Evolutionary conservation across 2,797 vertebrate genomes (phyloP), one percentile per base, ranked within the genome.

Genomic region (Tragopan temminckii): DNA sequence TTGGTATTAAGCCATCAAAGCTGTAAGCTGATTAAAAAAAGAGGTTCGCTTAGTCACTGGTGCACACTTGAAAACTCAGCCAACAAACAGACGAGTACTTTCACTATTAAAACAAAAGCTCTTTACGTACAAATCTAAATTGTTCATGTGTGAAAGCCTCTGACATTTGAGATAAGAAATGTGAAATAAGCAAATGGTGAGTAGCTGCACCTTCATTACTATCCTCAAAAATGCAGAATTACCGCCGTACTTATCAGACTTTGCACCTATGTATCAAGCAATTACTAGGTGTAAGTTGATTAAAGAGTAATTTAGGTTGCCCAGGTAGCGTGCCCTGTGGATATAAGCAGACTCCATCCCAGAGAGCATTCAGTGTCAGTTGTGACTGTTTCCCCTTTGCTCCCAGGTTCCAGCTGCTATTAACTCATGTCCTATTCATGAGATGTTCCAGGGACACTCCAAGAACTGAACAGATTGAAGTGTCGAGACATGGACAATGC

Each of bases 21-120:
- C 95, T 95, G 55, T 91, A 97, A 92, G 86, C 98, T 98, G 96
- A 48, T 79, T 43, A 64, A 86, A 78, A 93, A 80, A 50, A 40
- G 92, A 70, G 43, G 83, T 40, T 90, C 5, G 3, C 72, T 87
- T 95, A 95, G 87, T 89, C 71, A 68, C 45, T 5, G 31, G 11
- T 24, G 25, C n/a, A 59, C 20, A 50, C 57, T 5, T 79, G 25
- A 79, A 92, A 86, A 85, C 20, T 19, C 69, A 53, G 12, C 11
- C 40, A 92, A 72, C 62, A 80, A 92, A 72, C 62, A 80, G 25
- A 36, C 4, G 35, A 80, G n/a, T 31, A 74, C 13, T 88, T 45
- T 17, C 4, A 64, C 45, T 55, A 90, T 9, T 63, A 55, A 75
- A 75, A 33, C 13, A 71, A 71, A 53, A 80, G 33, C 4, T 35